Percentiles rank a stretch among this genome's conserved stretches.
Conservation (phyloP, 2,888 invertebrate genomes). For the Byasa hedistus region DNA sequence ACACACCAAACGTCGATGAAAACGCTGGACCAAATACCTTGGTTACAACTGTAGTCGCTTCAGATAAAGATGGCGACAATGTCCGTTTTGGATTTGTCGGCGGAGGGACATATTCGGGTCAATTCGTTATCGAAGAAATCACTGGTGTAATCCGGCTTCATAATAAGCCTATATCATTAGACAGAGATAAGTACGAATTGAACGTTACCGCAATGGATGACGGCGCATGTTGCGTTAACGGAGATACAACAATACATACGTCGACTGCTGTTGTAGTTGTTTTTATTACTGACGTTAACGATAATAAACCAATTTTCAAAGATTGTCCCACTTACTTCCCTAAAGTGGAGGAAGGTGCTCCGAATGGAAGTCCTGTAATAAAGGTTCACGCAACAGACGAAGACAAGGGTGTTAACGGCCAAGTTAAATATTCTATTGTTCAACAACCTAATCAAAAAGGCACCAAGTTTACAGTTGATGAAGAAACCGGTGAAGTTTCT, state of each 20-base stretch:
- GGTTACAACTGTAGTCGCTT: conserved; percentile 97
- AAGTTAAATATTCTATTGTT: conserved; percentile 97
- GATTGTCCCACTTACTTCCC: conserved; percentile 96
- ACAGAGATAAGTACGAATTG: conserved; percentile 95
- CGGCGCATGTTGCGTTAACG: conserved; percentile 96
- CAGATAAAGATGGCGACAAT: conserved; percentile 98
- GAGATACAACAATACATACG: conserved; percentile 92
- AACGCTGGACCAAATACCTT: conserved; percentile 97
- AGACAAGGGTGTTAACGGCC: conserved; percentile 97
- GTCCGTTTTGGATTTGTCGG: conserved; percentile 95
- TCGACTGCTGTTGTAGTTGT: conserved; percentile 97
- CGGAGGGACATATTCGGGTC: conserved; percentile 93
- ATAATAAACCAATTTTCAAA: conserved; percentile 97
- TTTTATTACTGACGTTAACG: conserved; percentile 98
- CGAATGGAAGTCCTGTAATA: conserved; percentile 95
- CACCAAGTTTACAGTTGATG: conserved; percentile 96
- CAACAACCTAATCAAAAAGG: conserved; percentile 97
- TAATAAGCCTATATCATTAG: conserved; percentile 91
- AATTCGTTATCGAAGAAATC: conserved; percentile 96
- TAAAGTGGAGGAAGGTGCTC: conserved; percentile 96
- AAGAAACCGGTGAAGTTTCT: conserved; percentile 95
- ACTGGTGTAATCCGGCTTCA: conserved; percentile 96
- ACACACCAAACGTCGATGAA: conserved; percentile 97
- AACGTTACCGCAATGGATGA: conserved; percentile 99
- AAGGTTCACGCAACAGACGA: conserved; percentile 97